A percentile compares a stretch with the other conserved stretches of the same genome.
Evolutionary conservation across 2,888 invertebrate species (phyloP).

Genomic region (Leptinotarsa haldemani): DNA sequence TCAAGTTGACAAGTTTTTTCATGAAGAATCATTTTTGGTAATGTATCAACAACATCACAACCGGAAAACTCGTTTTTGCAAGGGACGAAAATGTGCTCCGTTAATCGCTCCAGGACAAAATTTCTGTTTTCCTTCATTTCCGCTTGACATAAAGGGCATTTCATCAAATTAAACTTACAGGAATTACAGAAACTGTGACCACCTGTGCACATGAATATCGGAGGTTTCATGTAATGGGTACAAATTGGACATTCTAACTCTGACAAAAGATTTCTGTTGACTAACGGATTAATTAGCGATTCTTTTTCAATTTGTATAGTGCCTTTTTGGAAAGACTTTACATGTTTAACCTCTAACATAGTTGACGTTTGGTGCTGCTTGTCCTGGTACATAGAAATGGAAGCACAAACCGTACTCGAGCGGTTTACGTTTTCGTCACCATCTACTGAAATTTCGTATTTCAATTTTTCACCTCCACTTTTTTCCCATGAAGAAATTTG

Average conservation of each 20-base stretch:
- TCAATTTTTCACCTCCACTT: background rate
- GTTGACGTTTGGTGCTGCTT: background rate
- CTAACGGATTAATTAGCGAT: background rate
- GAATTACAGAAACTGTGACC: conserved; percentile 19
- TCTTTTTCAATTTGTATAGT: background rate
- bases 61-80: background rate
- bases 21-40: background rate
- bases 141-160: conserved; percentile 16
- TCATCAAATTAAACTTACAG: background rate
- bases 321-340: background rate
- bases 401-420: background rate
- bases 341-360: background rate
- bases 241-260: conserved; percentile 26
- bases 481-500: background rate
- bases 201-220: conserved; percentile 10
- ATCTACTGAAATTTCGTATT: conserved; percentile 1
- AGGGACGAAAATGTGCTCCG: conserved; percentile 6
- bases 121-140: conserved; percentile 13
- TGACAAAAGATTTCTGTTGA: background rate
- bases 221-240: conserved; percentile 10
- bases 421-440: background rate
- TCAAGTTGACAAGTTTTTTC: background rate
- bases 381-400: background rate
- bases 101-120: conserved; percentile 14
- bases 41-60: background rate